phyloP scores from a whole-genome alignment of 2,888 invertebrate species.

The Drosophila prolongata region DNA sequence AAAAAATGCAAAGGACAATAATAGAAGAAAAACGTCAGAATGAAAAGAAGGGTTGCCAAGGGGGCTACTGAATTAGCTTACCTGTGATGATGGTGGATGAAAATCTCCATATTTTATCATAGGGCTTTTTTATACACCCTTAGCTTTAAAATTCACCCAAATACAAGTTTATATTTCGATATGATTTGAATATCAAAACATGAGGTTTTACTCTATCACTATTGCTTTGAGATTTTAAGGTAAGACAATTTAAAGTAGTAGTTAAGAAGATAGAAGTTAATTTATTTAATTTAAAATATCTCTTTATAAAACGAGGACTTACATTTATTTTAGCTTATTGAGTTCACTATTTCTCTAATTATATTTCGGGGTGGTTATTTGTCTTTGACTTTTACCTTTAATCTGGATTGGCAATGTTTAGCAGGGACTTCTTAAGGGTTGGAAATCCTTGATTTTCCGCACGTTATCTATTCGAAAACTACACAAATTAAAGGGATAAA shows the following conservation, averaged over 20 bases:
- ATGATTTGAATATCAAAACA: too few relatives aligned
- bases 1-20: neutral
- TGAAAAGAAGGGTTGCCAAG: neutral
- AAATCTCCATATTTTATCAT: neutral
- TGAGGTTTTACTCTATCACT: too few relatives aligned
- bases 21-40: too few relatives aligned
- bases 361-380: neutral
- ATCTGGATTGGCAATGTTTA: neutral
- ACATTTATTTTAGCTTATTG: neutral
- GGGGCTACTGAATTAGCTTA: neutral
- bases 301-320: too few relatives aligned
- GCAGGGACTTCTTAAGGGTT: conserved; percentile 7
- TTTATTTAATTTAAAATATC: too few relatives aligned
- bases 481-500: conserved; percentile 7
- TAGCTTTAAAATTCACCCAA: too few relatives aligned
- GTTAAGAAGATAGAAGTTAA: too few relatives aligned
- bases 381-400: neutral
- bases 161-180: too few relatives aligned
- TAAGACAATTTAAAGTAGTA: too few relatives aligned
- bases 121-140: too few relatives aligned
- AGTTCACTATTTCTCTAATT: conserved; percentile 5
- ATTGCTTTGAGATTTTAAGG: too few relatives aligned
- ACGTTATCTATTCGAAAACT: conserved; percentile 10
- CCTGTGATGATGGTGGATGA: neutral
- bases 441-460: conserved; percentile 10